phyloP scores from a whole-genome alignment of 1,140 invertebrate species.

The Trachymyrmex cornetzi region DNA sequence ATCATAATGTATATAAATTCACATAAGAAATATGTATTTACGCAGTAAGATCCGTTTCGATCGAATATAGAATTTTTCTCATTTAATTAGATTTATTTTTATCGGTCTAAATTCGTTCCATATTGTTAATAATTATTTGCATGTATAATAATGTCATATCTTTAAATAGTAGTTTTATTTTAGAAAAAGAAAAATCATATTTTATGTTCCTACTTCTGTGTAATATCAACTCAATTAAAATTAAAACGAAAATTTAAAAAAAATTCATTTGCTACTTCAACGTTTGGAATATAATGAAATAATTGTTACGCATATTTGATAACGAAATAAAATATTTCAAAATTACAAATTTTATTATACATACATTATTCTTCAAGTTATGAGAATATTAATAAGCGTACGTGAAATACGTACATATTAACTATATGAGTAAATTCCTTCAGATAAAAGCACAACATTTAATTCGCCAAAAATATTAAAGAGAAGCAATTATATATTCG shows the following conservation, averaged over 20 bases:
- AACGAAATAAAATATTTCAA: background rate
- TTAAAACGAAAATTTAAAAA: background rate
- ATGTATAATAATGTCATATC: background rate
- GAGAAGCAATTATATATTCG: constrained; percentile 28
- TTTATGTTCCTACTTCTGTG: background rate
- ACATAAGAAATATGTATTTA: too few species aligned
- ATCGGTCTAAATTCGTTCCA: too few species aligned
- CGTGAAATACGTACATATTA: background rate
- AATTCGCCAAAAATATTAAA: constrained; percentile 42
- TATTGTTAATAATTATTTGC: background rate
- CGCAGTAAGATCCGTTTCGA: too few species aligned
- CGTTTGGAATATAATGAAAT: background rate
- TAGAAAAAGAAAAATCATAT: background rate
- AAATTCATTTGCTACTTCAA: background rate
- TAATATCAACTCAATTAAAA: background rate
- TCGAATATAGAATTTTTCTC: too few species aligned
- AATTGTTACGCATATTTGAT: background rate
- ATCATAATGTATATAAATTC: too few species aligned
- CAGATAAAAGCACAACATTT: background rate
- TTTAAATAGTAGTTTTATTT: constrained; percentile 16
- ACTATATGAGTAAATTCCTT: background rate
- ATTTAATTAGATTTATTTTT: too few species aligned
- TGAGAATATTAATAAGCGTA: background rate
- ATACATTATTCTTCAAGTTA: background rate
- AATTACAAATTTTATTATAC: background rate